Evolutionary conservation across 1,140 invertebrate genomes (phyloP).

Genomic region (Vanessa tameamea): DNA sequence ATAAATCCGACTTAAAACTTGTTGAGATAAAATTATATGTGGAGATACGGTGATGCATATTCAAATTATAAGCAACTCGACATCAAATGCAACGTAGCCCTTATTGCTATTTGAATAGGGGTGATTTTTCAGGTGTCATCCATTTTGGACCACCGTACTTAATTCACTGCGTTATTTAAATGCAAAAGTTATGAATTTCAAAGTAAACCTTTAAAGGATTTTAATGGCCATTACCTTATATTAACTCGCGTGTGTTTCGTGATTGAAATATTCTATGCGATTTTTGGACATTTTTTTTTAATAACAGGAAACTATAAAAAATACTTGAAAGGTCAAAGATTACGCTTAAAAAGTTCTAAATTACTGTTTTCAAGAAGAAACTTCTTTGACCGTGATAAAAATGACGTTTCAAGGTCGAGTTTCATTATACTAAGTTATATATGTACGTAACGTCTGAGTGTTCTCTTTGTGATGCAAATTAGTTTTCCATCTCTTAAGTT

Average conservation of each 20-base stretch:
- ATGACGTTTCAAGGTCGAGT: no score
- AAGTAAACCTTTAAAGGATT: slow-evolving; percentile 38
- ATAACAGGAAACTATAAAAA: background rate
- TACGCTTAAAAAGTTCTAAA: no score
- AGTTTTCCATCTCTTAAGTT: no score
- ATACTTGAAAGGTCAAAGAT: no score
- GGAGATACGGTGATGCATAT: slow-evolving; percentile 41
- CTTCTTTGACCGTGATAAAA: no score
- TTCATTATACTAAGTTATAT: no score
- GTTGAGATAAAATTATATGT: slow-evolving; percentile 41
- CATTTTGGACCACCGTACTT: slow-evolving; percentile 24
- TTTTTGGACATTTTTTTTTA: background rate
- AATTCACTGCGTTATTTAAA: slow-evolving; percentile 44
- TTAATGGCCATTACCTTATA: slow-evolving; percentile 39
- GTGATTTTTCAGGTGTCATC: background rate
- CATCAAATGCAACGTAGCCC: background rate
- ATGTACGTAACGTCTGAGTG: no score
- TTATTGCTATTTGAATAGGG: background rate
- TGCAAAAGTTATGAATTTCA: slow-evolving; percentile 47
- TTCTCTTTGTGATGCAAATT: no score
- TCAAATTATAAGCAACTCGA: slow-evolving; percentile 29
- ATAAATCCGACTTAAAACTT: slow-evolving; percentile 43
- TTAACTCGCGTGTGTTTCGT: slow-evolving; percentile 24
- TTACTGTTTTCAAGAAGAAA: no score
- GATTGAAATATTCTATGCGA: slow-evolving; percentile 27